Percentiles rank a stretch among this genome's conserved stretches.
Evolutionary conservation across 2,797 vertebrate genomes (phyloP).

Genomic region (Bovichtus variegatus): DNA sequence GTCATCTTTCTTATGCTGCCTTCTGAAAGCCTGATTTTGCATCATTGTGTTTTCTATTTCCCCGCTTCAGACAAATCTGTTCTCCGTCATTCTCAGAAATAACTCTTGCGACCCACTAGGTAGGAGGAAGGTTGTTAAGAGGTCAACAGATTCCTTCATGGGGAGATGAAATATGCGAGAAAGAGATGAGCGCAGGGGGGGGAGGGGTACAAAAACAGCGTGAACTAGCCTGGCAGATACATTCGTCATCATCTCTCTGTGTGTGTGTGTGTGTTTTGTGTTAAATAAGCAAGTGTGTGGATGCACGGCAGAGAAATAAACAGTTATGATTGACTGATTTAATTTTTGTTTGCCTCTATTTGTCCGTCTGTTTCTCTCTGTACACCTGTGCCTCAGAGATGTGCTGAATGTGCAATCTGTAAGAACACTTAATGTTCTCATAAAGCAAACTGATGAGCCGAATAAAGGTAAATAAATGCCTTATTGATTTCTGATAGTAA

Average conservation of each 20-base stretch:
- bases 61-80: conserved; percentile 8
- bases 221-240: conserved; percentile 21
- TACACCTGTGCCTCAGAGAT: conserved; percentile 7
- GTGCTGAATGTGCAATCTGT: background rate
- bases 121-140: conserved; percentile 52
- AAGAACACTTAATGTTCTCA: background rate
- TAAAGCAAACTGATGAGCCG: conserved; percentile 7
- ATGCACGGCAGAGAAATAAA: background rate
- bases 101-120: conserved; percentile 30
- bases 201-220: conserved; percentile 3
- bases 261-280: background rate
- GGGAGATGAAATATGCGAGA: conserved; percentile 28
- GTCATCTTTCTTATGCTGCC: conserved; percentile 11
- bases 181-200: background rate
- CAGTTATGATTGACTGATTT: conserved; percentile 28
- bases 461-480: background rate
- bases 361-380: background rate
- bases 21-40: conserved; percentile 19
- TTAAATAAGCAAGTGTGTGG: conserved; percentile 13
- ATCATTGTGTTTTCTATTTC: conserved; percentile 5
- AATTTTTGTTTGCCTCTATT: conserved; percentile 19
- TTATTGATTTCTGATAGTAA: conserved; percentile 12
- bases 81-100: conserved; percentile 30
- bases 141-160: conserved; percentile 32
- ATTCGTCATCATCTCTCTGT: conserved; percentile 22